These are phyloP conservation scores for Hermaeophaga mercurialis DNA, from an alignment of 2,888 invertebrate species.

Conservation along the genomic window DNA sequence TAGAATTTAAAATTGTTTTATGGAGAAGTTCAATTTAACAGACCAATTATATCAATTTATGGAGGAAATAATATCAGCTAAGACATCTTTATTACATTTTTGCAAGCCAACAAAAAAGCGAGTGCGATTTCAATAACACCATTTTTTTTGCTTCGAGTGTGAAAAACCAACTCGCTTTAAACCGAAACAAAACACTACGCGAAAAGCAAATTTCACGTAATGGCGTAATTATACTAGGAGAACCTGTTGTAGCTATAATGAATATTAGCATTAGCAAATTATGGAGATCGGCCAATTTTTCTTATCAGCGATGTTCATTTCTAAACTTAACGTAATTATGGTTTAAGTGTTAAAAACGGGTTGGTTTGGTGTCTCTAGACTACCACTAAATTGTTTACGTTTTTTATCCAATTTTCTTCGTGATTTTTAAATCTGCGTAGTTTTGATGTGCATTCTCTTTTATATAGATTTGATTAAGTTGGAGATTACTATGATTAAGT, in stretches of 20 bases:
- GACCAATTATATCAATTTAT: constrained; percentile 13
- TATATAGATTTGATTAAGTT: no score
- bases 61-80: neutral
- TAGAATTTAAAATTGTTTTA: constrained; percentile 17
- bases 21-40: constrained; percentile 11
- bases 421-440: no score
- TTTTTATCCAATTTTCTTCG: constrained; percentile 2
- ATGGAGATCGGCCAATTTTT: constrained; percentile 42
- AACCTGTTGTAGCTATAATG: constrained; percentile 24
- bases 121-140: constrained; percentile 10
- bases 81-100: constrained; percentile 12
- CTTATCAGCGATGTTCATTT: constrained; percentile 35
- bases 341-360: constrained; percentile 16
- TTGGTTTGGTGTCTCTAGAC: neutral
- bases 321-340: constrained; percentile 28
- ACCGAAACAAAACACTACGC: neutral
- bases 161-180: neutral
- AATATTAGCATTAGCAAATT: constrained; percentile 39
- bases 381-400: constrained; percentile 2
- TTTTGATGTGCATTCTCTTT: no score
- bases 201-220: constrained; percentile 10
- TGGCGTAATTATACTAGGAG: constrained; percentile 10
- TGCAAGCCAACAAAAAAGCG: constrained; percentile 4
- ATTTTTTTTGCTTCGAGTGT: neutral
- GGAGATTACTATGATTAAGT: no score